A percentile compares a stretch with the other conserved stretches of the same genome.
phyloP scores from a whole-genome alignment of 2,888 invertebrate species.

The Standfussiana lucernea region DNA sequence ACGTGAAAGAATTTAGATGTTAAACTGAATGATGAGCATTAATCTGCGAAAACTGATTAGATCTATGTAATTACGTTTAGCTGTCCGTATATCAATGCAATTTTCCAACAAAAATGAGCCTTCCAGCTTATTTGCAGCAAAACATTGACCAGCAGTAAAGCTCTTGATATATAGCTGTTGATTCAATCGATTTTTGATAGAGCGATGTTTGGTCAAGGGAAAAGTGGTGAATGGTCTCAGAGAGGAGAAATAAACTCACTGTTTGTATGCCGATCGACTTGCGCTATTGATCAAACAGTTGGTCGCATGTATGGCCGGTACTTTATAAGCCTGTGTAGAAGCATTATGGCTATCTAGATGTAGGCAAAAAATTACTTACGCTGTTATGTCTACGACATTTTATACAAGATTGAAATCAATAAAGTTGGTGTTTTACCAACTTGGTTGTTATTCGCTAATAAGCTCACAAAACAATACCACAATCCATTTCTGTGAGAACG shows the following conservation, averaged over 20 bases:
- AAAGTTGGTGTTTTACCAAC: background rate
- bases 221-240: constrained; percentile 4
- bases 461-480: constrained; percentile 29
- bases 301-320: background rate
- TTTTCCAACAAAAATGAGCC: background rate
- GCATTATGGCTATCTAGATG: background rate
- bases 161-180: constrained; percentile 13
- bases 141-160: constrained; percentile 15
- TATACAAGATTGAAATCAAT: background rate
- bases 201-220: constrained; percentile 14
- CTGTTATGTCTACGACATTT: background rate
- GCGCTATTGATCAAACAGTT: constrained; percentile 44
- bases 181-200: constrained; percentile 38
- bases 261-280: constrained; percentile 14
- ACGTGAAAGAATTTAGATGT: constrained; percentile 28
- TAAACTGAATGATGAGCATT: constrained; percentile 5
- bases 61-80: constrained; percentile 7
- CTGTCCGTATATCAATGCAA: constrained; percentile 1
- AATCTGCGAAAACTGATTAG: constrained; percentile 7
- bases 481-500: constrained; percentile 42
- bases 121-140: background rate
- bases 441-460: constrained; percentile 8
- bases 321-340: background rate
- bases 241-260: constrained; percentile 6
- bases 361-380: background rate